Evolutionary conservation across 1,140 invertebrate species (phyloP).

Genomic region (Dinoponera quadriceps): DNA sequence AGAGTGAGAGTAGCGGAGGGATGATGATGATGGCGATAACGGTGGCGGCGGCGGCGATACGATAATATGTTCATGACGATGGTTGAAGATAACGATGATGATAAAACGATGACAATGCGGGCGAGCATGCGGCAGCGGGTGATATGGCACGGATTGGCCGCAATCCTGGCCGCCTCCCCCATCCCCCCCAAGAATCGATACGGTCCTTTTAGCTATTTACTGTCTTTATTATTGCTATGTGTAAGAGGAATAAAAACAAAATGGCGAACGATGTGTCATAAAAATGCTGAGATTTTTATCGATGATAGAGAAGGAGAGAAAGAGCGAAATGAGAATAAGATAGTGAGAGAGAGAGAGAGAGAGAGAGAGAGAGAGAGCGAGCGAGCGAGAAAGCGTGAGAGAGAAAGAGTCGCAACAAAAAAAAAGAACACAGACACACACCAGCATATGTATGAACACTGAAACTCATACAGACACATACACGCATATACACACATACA

Average conservation of each 20-base stretch:
- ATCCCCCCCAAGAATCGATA: constrained; percentile 66
- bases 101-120: constrained; percentile 49
- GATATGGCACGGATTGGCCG: constrained; percentile 68
- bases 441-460: constrained; percentile 4
- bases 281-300: constrained; percentile 70
- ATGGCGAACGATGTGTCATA: constrained; percentile 72
- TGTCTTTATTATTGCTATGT: constrained; percentile 78
- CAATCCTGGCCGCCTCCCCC: constrained; percentile 65
- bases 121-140: constrained; percentile 72
- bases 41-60: not conserved
- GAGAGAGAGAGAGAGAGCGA: constrained; percentile 17
- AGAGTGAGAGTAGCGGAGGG: constrained; percentile 24
- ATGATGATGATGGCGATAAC: constrained; percentile 43
- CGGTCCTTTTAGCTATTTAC: constrained; percentile 79
- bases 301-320: constrained; percentile 49
- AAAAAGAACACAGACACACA: constrained; percentile 38
- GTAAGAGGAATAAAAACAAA: constrained; percentile 72
- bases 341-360: constrained; percentile 13
- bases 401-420: constrained; percentile 29
- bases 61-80: constrained; percentile 12
- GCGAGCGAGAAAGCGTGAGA: constrained; percentile 21
- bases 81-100: constrained; percentile 33
- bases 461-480: constrained; percentile 17
- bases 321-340: not conserved
- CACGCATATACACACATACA: constrained; percentile 14